Percentiles rank a stretch among this genome's conserved stretches.
phyloP scores from a whole-genome alignment of 2,113 vertebrate species.

The Lipophrys pholis region DNA sequence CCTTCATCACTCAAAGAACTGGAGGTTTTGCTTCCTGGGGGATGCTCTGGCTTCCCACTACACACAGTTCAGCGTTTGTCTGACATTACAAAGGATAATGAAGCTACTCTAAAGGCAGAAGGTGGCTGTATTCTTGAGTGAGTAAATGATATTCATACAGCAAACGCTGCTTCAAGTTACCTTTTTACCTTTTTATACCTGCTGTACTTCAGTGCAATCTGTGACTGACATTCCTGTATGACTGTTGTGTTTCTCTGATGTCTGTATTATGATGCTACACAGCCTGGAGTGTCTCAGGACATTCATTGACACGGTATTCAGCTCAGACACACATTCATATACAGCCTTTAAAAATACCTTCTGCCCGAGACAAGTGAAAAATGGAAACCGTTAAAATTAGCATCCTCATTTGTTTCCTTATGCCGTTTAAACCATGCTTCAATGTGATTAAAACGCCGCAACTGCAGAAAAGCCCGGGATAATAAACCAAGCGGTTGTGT shows the following conservation, averaged over 20 bases:
- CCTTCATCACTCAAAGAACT: conserved; percentile 61
- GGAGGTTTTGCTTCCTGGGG: conserved; percentile 45
- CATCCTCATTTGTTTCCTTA: conserved; percentile 54
- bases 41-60: conserved; percentile 42
- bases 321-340: not conserved
- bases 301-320: not conserved
- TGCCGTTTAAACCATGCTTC: conserved; percentile 59
- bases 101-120: conserved; percentile 35
- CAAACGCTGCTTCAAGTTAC: conserved; percentile 27
- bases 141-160: conserved; percentile 37
- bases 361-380: conserved; percentile 53
- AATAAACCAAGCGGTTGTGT: conserved; percentile 64
- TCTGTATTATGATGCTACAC: not conserved
- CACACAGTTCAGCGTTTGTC: conserved; percentile 46
- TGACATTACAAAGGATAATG: conserved; percentile 48
- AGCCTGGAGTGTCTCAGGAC: conserved; percentile 20
- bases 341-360: conserved; percentile 34
- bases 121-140: conserved; percentile 6
- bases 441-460: conserved; percentile 74
- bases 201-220: conserved; percentile 34
- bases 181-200: not conserved
- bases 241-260: conserved; percentile 33
- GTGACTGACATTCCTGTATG: not conserved
- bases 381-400: conserved; percentile 65
- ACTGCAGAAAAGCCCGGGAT: conserved; percentile 56